Evolutionary conservation across 2,888 invertebrate genomes (phyloP).

Genomic region (Arge pagana): DNA sequence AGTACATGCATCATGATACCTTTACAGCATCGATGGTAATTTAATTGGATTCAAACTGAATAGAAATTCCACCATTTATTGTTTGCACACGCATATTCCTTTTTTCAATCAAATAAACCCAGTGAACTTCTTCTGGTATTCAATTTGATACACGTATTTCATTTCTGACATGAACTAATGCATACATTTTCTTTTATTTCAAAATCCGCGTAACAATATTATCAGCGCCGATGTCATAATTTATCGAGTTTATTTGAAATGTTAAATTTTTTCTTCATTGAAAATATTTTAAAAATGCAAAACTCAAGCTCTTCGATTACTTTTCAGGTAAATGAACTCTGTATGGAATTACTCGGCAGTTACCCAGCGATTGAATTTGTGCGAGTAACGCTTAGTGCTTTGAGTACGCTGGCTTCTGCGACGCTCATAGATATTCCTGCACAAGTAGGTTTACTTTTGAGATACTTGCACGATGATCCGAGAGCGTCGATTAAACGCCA

Average conservation of each 20-base stretch:
- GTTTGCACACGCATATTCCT: no score
- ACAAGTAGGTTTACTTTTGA: constrained; percentile 75
- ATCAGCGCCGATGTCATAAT: not conserved
- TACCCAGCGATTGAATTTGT: constrained; percentile 83
- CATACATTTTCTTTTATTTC: constrained; percentile 2
- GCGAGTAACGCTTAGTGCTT: constrained; percentile 79
- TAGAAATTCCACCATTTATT: no score
- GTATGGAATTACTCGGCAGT: constrained; percentile 73
- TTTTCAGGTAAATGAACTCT: constrained; percentile 72
- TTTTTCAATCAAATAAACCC: no score
- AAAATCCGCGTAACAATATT: no score
- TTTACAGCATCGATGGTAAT: constrained; percentile 76
- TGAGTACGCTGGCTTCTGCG: constrained; percentile 85
- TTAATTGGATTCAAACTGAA: no score
- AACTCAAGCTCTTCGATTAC: no score
- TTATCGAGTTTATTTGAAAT: not conserved
- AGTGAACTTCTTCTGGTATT: not conserved
- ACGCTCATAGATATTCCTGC: constrained; percentile 90
- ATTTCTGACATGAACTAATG: no score
- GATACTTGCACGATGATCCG: constrained; percentile 71
- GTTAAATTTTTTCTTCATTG: no score
- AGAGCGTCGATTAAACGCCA: constrained; percentile 72
- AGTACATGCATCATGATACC: constrained; percentile 89
- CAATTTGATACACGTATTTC: no score
- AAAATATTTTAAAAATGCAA: no score